A percentile compares a stretch with the other conserved stretches of the same genome.
These are phyloP conservation scores for Diploptera punctata DNA, from an alignment of 2,888 invertebrate species.

Conservation along the genomic window DNA sequence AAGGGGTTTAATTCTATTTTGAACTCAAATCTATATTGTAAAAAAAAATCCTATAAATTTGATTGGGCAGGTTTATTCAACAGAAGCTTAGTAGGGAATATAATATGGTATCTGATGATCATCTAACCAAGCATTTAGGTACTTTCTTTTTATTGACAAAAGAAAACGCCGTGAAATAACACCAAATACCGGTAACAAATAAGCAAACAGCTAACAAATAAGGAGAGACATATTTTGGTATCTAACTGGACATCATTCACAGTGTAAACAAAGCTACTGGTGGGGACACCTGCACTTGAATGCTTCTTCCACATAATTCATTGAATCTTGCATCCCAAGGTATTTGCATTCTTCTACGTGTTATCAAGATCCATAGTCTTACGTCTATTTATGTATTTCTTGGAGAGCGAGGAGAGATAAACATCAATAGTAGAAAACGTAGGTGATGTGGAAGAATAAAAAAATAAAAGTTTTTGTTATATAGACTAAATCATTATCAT, in stretches of 20 bases:
- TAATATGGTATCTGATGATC: too few species aligned
- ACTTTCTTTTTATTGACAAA: too few species aligned
- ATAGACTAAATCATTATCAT: conserved; percentile 3
- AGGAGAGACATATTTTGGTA: neutral
- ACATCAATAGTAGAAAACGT: neutral
- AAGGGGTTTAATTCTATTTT: too few species aligned
- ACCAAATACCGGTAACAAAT: neutral
- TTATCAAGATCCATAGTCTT: neutral
- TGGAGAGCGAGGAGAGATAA: neutral
- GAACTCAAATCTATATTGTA: too few species aligned
- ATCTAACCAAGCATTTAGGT: too few species aligned
- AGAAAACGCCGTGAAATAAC: neutral
- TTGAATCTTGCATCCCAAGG: neutral
- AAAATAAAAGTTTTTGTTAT: neutral
- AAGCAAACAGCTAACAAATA: neutral
- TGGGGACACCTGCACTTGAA: neutral
- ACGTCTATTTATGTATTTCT: neutral
- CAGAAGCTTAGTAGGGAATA: too few species aligned
- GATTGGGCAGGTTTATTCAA: too few species aligned
- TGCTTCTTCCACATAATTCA: neutral
- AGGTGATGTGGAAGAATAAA: neutral
- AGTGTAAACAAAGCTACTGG: neutral
- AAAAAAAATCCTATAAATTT: too few species aligned
- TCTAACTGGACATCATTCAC: neutral
- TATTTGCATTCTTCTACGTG: neutral